Evolutionary conservation across 1,140 invertebrate species (phyloP).

Genomic region (Acyrthosiphon pisum): DNA sequence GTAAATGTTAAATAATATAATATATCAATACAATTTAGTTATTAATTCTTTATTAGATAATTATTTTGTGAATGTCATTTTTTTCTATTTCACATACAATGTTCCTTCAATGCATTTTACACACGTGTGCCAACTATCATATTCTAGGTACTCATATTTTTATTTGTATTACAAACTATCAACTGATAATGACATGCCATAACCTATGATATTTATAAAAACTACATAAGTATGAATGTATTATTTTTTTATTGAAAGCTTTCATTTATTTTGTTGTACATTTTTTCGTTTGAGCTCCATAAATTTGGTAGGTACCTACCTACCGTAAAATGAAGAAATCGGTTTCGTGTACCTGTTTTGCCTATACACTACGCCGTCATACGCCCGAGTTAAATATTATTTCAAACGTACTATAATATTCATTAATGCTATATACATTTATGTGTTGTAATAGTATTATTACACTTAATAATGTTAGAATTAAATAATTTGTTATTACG

Average conservation of each 20-base stretch:
- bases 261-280: neutral
- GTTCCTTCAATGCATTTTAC: neutral
- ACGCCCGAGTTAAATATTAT: neutral
- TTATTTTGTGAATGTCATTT: neutral
- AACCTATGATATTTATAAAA: neutral
- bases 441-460: neutral
- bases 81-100: neutral
- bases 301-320: neutral
- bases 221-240: no score
- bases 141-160: neutral
- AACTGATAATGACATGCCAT: neutral
- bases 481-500: no score
- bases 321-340: neutral
- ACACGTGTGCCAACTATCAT: no score
- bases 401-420: neutral
- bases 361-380: neutral
- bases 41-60: neutral
- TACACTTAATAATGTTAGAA: neutral
- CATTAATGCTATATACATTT: no score
- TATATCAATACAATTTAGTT: neutral
- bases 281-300: neutral
- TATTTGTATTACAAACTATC: neutral
- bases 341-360: neutral
- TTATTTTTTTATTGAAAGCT: neutral
- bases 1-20: neutral